A percentile compares a stretch with the other conserved stretches of the same genome.
Evolutionary conservation across 92 coral and sea anemone species (phyloP).

Genomic region (Phenganax stokvisi): DNA sequence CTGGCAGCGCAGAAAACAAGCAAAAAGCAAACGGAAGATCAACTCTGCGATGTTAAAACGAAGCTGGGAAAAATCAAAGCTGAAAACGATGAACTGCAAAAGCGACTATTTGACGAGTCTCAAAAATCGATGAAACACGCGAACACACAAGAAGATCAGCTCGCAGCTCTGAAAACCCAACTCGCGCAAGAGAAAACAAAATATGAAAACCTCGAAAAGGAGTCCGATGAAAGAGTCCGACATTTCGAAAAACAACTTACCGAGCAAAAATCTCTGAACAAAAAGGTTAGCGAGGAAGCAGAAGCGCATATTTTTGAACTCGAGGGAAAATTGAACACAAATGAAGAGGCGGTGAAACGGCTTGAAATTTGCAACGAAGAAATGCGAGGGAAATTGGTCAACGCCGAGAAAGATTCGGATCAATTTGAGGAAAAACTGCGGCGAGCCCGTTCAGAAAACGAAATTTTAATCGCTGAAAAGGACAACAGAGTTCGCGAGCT

Average conservation of each 20-base stretch:
- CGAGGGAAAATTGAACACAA: slow-evolving; percentile 52
- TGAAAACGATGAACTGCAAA: slow-evolving; percentile 48
- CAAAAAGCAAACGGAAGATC: slow-evolving; percentile 49
- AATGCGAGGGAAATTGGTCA: slow-evolving; percentile 43
- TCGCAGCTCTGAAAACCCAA: slow-evolving; percentile 57
- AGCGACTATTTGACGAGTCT: slow-evolving; percentile 55
- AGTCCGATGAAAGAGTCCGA: slow-evolving; percentile 52
- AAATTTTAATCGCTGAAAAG: slow-evolving; percentile 35
- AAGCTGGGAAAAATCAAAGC: slow-evolving; percentile 41
- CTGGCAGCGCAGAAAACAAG: slow-evolving; percentile 46
- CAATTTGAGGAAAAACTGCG: slow-evolving; percentile 48
- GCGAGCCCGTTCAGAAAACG: slow-evolving; percentile 48
- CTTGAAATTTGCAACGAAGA: slow-evolving; percentile 50
- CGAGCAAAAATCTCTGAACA: slow-evolving; percentile 56
- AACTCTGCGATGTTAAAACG: slow-evolving; percentile 42
- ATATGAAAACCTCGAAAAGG: slow-evolving; percentile 49
- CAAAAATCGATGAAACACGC: slow-evolving; percentile 40
- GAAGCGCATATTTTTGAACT: slow-evolving; percentile 57
- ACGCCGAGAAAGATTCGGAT: slow-evolving; percentile 53
- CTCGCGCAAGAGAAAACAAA: slow-evolving; percentile 46
- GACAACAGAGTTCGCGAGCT: slow-evolving; percentile 44
- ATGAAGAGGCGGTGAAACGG: slow-evolving; percentile 50
- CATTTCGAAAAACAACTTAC: slow-evolving; percentile 66
- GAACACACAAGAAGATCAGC: slow-evolving; percentile 58
- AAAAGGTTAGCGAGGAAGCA: slow-evolving; percentile 75